Conservation (phyloP, 1,140 invertebrate genomes). For the Pogonomyrmex barbatus region DNA sequence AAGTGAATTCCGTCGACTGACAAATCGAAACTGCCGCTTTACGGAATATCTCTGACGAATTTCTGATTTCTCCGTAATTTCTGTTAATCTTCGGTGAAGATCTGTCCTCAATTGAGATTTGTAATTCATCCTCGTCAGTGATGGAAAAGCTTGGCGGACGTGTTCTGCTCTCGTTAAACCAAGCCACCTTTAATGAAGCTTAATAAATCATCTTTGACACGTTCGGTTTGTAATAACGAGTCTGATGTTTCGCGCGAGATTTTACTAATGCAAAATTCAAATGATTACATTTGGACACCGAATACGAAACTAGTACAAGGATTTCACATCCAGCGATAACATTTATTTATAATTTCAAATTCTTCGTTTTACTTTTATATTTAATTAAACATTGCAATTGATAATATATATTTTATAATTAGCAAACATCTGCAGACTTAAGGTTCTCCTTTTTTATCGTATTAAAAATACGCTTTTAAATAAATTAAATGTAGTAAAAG, state of each 20-base stretch:
- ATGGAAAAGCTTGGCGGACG: constrained; percentile 19
- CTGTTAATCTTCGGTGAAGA: constrained; percentile 38
- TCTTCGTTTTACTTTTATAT: not conserved
- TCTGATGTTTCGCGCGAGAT: constrained; percentile 11
- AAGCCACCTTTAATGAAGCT: constrained; percentile 38
- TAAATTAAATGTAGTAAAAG: not conserved
- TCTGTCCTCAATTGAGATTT: constrained; percentile 46
- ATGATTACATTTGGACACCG: not conserved
- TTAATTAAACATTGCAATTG: not conserved
- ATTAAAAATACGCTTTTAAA: not conserved
- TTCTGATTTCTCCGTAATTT: constrained; percentile 26
- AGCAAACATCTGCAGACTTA: not conserved
- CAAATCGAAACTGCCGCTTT: constrained; percentile 17
- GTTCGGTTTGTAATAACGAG: constrained; percentile 31
- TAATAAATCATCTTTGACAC: constrained; percentile 56
- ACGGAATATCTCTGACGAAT: constrained; percentile 8
- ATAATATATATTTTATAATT: constrained; percentile 1
- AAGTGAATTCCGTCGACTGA: constrained; percentile 6
- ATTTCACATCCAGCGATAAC: not conserved
- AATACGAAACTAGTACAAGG: not conserved
- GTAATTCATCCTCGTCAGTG: constrained; percentile 45
- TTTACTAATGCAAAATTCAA: constrained; percentile 29
- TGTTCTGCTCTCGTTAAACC: constrained; percentile 50
- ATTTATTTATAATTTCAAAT: not conserved
- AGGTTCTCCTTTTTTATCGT: not conserved